Base-by-base conservation (phyloP, 2,113 vertebrate genomes). In the Dermatemys mawii region DNA sequence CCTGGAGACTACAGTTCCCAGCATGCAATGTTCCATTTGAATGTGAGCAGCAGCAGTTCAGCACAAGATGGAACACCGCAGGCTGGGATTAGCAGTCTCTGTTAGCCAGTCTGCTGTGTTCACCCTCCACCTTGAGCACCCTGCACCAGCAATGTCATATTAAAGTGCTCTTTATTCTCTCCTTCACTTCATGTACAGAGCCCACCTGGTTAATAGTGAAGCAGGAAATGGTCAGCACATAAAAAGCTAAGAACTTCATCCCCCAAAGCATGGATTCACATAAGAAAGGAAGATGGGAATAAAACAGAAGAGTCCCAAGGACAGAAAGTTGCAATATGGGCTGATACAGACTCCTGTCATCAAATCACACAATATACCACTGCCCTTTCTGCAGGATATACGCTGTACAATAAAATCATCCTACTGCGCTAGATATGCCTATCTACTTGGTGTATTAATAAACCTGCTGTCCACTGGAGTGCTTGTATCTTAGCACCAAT, bases 1-100 rank as follows among this genome's bases (percentile, higher is more conserved):
- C 85, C 89, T 5, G 11, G 81, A 93, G 90, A 97, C 97, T 97
- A 96, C 97, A 95, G 93, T 83, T 97, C 97, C 96, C 97, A 96
- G 97, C 96, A 97, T 97, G 96, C 97, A 94, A 89, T 21, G 11
- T 90, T 92, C 91, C 0, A 5, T 41, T 44, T n/a, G 94, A 0
- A 0, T 91, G 91, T 87, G 82, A 95, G 93, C 5, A 0, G 88
- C 38, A 87, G 84, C 87, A 93, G 93, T 83, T 73, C 5, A 44
- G 32, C 78, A 84, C 73, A 32, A 1, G 12, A 81, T 84, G 95
- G 91, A 92, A 87, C 95, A 87, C 96, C 95, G 96, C 95, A 96
- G 93, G 95, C 95, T 88, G 94, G 93, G 96, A 96, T 97, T 96
- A 97, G 89, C 49, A 63, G 53, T 50, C 93, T 90, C 27, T 14